phyloP scores from a whole-genome alignment of 2,888 invertebrate species.

The Pollenia griseotomentosa region DNA sequence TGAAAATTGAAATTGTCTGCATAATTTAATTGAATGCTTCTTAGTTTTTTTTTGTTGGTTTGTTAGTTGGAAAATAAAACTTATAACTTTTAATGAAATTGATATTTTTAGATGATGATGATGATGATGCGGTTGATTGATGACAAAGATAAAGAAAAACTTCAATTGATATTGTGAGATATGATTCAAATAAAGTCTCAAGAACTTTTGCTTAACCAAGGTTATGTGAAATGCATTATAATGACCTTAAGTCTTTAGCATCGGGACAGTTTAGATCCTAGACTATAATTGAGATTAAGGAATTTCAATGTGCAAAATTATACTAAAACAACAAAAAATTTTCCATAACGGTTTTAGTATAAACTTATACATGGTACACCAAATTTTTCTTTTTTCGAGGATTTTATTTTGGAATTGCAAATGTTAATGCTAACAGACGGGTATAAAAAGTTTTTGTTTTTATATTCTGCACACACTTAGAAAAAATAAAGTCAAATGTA shows the following conservation, averaged over 20 bases:
- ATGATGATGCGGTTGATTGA: background rate
- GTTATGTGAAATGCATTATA: background rate
- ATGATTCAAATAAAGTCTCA: background rate
- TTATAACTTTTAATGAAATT: conserved; percentile 38
- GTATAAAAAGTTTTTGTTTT: no score
- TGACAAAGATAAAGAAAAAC: background rate
- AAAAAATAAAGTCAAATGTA: no score
- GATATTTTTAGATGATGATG: background rate
- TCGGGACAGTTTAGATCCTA: background rate
- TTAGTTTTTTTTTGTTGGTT: conserved; percentile 13
- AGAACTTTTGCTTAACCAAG: conserved; percentile 9
- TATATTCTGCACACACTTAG: no score
- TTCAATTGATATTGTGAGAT: background rate
- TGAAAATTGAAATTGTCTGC: conserved; percentile 32
- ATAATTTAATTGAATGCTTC: conserved; percentile 22
- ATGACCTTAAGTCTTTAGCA: background rate
- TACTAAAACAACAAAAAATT: no score
- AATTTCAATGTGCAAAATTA: no score
- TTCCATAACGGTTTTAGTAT: no score
- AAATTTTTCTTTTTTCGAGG: no score
- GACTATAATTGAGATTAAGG: no score
- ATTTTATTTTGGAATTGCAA: no score
- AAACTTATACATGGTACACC: no score
- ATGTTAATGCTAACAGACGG: no score
- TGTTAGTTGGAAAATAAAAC: conserved; percentile 15